Conservation (phyloP, 2,113 vertebrate genomes). For the Lathamus discolor region DNA sequence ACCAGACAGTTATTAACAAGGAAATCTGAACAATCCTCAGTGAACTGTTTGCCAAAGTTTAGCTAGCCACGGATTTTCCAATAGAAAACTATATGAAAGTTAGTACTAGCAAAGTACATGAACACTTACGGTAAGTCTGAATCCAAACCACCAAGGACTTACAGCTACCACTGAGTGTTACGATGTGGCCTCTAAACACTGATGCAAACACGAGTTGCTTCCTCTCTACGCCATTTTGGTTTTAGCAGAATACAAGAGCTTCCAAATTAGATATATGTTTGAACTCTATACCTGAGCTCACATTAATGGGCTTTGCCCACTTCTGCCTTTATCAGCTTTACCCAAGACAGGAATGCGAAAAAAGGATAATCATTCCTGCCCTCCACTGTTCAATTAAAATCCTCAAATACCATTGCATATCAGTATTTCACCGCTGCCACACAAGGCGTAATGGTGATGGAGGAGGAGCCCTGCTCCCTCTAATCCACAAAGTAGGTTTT, state of each 20-base stretch:
- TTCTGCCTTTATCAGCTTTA: conserved; percentile 1
- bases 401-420: neutral
- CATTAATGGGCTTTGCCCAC: neutral
- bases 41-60: neutral
- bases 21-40: neutral
- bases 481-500: too few species aligned
- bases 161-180: neutral
- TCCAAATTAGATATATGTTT: neutral
- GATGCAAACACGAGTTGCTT: neutral
- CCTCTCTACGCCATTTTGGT: neutral
- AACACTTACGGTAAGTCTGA: neutral
- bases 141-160: neutral
- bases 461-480: neutral
- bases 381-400: neutral
- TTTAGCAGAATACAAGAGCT: neutral
- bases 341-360: neutral
- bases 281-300: neutral
- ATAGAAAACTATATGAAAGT: neutral
- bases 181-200: neutral
- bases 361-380: neutral
- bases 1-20: neutral
- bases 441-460: fast-evolving
- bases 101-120: neutral
- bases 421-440: fast-evolving
- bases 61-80: neutral